These are phyloP conservation scores for Lepidothrix coronata DNA, from an alignment of 2,113 vertebrate genomes.

Conservation along the genomic window DNA sequence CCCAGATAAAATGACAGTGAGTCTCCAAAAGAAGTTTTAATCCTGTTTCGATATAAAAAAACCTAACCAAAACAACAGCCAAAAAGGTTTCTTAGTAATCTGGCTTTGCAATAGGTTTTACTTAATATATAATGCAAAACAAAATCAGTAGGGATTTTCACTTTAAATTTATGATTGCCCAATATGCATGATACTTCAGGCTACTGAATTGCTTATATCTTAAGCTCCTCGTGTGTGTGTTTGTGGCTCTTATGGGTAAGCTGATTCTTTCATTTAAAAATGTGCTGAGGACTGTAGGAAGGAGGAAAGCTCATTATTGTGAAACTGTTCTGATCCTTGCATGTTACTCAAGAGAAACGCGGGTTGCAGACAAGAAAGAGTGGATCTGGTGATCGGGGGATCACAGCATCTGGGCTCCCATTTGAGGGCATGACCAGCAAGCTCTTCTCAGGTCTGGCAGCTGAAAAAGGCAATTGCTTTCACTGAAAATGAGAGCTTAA, in stretches of 20 bases:
- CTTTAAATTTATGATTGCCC: constrained; percentile 8
- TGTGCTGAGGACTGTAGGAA: not conserved
- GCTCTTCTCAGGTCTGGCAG: not conserved
- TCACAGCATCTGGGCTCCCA: not conserved
- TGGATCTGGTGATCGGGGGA: not conserved
- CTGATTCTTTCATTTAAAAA: constrained; percentile 38
- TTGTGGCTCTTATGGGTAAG: not conserved
- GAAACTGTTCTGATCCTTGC: not conserved
- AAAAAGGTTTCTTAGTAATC: constrained; percentile 10
- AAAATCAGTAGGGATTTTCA: constrained; percentile 5
- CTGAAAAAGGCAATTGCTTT: not conserved
- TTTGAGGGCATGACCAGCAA: not conserved
- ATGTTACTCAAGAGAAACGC: not conserved
- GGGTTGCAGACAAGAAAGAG: not conserved
- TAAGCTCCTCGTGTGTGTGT: not conserved
- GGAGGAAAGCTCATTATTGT: not conserved
- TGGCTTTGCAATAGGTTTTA: not conserved
- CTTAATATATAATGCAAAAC: constrained; percentile 5
- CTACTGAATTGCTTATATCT: not conserved
- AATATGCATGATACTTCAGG: not conserved
- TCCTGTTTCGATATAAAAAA: constrained; percentile 16
- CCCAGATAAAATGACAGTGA: constrained; percentile 11
- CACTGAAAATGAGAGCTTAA: not conserved
- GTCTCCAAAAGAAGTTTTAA: constrained; percentile 52
- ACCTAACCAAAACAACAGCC: not conserved